These are phyloP conservation scores for Microctenopoma steveboyesi DNA, from an alignment of 2,797 vertebrate genomes.

Conservation along the genomic window DNA sequence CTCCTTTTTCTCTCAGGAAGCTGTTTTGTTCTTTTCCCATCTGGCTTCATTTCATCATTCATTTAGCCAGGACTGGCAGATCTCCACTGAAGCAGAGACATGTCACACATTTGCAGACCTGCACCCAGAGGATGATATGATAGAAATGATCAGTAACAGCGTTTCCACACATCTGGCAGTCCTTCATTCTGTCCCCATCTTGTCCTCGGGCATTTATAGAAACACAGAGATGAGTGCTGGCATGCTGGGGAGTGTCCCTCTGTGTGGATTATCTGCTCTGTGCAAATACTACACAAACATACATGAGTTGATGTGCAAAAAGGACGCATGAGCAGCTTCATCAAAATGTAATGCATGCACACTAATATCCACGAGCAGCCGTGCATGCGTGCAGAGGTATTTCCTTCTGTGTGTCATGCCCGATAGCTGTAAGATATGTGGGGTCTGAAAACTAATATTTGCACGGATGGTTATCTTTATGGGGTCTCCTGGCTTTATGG, in stretches of 20 bases:
- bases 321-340: neutral
- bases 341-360: neutral
- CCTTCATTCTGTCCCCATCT: constrained; percentile 38
- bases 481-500: constrained; percentile 62
- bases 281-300: constrained; percentile 35
- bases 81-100: constrained; percentile 50
- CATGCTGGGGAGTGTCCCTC: constrained; percentile 1
- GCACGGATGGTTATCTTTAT: constrained; percentile 70
- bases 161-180: constrained; percentile 48
- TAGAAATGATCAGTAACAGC: constrained; percentile 56
- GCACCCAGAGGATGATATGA: constrained; percentile 52
- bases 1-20: constrained; percentile 27
- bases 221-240: neutral
- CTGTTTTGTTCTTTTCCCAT: constrained; percentile 65
- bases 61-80: constrained; percentile 56
- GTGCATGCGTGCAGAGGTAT: constrained; percentile 9
- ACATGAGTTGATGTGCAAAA: too few relatives aligned
- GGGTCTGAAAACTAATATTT: constrained; percentile 50
- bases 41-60: constrained; percentile 69
- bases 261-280: constrained; percentile 4
- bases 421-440: constrained; percentile 32
- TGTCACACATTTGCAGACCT: constrained; percentile 58
- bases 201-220: constrained; percentile 23
- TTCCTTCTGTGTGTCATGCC: constrained; percentile 24
- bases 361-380: neutral